These are phyloP conservation scores for Emydoidea blandingii DNA, from an alignment of 2,797 vertebrate genomes.

Conservation along the genomic window DNA sequence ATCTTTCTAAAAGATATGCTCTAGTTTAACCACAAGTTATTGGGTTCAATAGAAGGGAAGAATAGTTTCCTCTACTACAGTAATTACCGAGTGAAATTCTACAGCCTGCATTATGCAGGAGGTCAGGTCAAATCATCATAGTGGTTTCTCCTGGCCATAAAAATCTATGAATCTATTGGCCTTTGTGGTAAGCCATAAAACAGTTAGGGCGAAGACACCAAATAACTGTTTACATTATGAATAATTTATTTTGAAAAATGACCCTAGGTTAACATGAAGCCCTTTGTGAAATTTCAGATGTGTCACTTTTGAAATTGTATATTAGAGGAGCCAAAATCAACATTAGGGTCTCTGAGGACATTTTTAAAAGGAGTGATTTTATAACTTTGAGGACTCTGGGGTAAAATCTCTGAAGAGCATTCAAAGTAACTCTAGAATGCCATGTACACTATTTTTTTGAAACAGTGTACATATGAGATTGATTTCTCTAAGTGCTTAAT, in stretches of 20 bases:
- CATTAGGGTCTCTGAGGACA: not conserved
- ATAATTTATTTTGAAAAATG: conserved; percentile 31
- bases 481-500: not conserved
- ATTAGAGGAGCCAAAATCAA: rapidly evolving
- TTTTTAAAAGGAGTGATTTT: not conserved
- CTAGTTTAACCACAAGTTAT: not conserved
- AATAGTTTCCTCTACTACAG: not conserved
- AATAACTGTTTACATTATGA: conserved; percentile 35
- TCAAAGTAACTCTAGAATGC: not conserved
- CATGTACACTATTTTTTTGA: not conserved
- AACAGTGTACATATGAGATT: not conserved
- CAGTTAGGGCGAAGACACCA: not conserved
- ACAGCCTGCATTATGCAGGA: conserved; percentile 57
- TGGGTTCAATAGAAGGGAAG: not conserved
- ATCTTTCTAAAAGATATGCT: not conserved
- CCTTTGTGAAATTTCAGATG: not conserved
- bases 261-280: not conserved
- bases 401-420: not conserved
- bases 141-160: conserved; percentile 35
- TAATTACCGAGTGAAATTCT: conserved; percentile 12
- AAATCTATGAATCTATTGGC: conserved; percentile 38
- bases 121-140: conserved; percentile 50
- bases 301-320: not conserved
- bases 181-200: conserved; percentile 12
- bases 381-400: not conserved